A percentile compares a stretch with the other conserved stretches of the same genome.
phyloP scores from a whole-genome alignment of 2,113 vertebrate genomes.

The Ancistrus triradiatus region DNA sequence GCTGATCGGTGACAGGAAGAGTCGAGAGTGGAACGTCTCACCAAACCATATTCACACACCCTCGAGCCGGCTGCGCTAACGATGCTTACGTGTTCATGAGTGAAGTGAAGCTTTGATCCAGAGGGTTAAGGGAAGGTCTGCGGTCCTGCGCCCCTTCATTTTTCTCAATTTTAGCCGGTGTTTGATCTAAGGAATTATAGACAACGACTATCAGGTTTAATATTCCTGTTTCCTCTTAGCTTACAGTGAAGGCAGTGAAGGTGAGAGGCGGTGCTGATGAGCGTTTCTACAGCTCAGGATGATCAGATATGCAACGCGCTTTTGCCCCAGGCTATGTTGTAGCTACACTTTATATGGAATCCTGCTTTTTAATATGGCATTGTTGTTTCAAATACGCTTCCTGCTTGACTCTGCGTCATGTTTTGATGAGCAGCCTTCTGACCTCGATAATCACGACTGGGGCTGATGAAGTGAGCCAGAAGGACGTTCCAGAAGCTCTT shows the following conservation, averaged over 20 bases:
- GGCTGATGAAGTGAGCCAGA: no score
- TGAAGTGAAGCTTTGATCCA: conserved; percentile 15
- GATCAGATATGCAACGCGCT: background rate
- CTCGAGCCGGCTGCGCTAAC: conserved; percentile 10
- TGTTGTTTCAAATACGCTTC: no score
- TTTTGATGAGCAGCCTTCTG: no score
- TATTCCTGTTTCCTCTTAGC: conserved; percentile 14
- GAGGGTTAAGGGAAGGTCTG: conserved; percentile 10
- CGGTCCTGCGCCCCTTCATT: no score
- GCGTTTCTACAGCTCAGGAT: conserved; percentile 7
- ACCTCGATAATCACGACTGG: no score
- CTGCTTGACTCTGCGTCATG: no score
- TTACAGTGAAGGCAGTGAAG: conserved; percentile 18
- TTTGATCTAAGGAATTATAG: background rate
- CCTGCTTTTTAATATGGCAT: no score
- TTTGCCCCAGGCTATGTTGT: no score
- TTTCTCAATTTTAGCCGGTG: no score
- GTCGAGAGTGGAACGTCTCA: conserved; percentile 3
- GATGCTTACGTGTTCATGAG: background rate
- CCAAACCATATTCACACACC: conserved; percentile 6
- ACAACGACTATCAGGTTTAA: background rate
- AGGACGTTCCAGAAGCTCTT: no score
- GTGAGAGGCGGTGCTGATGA: conserved; percentile 17
- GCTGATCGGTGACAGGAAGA: conserved; percentile 13
- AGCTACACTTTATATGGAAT: no score